Evolutionary conservation across 2,888 invertebrate genomes (phyloP), one percentile per base, ranked within the genome.

Genomic region (Synanthedon formicaeformis): DNA sequence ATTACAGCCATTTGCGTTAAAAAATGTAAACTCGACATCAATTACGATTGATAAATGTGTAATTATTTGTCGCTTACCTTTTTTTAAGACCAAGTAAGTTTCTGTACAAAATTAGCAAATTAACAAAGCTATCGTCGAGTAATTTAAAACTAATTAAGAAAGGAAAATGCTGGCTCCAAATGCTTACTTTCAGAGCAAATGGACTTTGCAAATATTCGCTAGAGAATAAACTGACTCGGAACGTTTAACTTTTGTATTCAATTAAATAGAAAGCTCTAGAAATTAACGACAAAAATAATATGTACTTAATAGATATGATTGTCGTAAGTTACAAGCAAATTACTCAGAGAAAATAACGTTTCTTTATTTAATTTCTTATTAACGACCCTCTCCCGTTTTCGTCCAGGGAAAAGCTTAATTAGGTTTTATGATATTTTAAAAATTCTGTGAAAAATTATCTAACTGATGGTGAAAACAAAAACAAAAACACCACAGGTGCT

Each of bases 81-180:
- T 50, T 23, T 23, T 49, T 49, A 55, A 52, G 50, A 45, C 4
- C 45, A 45, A 45, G 45, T 11, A 45, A 45, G 23, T 49, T 16
- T 23, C 18, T 49, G 49, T 49, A 49, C 66, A 61, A 74, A 82
- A 82, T 81, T 76, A 78, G 64, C 72, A 64, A 75, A 79, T 81
- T 81, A 83, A 82, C 78, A 75, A 71, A 72, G 76, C 82, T 73
- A 81, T 81, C 78, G 75, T 75, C 77, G 76, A 75, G 78, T 79
- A 83, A 85, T 85, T 84, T 78, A 78, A 81, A 84, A 82, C 82
- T 83, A 83, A 86, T 85, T 85, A 84, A 73, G 72, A 76, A 81
- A 80, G 78, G 83, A 81, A 80, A 84, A 79, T 71, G 80, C 73
- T 75, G 71, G 72, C 73, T 73, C 67, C 67, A 69, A 80, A 81